A percentile compares a stretch with the other conserved stretches of the same genome.
These are phyloP conservation scores for Tipula unca DNA, from an alignment of 2,888 invertebrate species.

Conservation along the genomic window DNA sequence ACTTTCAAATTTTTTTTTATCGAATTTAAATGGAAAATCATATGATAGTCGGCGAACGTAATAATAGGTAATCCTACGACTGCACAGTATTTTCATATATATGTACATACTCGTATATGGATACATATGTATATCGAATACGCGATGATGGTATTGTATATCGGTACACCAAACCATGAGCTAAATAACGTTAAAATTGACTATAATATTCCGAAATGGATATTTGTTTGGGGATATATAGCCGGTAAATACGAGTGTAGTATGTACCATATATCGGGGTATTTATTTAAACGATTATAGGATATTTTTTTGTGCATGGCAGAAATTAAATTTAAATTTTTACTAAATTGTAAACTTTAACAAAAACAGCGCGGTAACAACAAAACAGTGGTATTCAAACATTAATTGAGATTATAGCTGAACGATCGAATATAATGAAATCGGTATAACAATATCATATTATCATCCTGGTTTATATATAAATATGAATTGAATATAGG, in stretches of 20 bases:
- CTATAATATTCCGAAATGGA: not conserved
- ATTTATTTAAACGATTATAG: not conserved
- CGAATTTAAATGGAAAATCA: not conserved
- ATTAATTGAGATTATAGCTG: not conserved
- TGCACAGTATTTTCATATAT: not conserved
- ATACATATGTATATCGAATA: not conserved
- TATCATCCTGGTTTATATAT: not conserved
- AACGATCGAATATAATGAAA: not conserved
- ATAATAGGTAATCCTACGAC: not conserved
- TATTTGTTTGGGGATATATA: not conserved
- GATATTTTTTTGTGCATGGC: not conserved
- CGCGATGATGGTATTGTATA: not conserved
- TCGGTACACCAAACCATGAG: not conserved
- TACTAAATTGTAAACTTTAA: not conserved
- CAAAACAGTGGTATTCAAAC: not conserved
- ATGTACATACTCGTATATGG: not conserved
- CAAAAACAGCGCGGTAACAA: not conserved
- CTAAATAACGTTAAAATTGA: not conserved
- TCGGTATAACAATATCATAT: not conserved
- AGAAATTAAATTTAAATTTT: slow-evolving; percentile 14
- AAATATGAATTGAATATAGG: not conserved
- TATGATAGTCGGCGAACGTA: slow-evolving; percentile 2
- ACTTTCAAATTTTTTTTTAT: not conserved
- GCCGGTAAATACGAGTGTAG: not conserved
- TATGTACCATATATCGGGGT: not conserved